These are phyloP conservation scores for Eucera pruinosa DNA, from an alignment of 2,888 invertebrate species.

Conservation along the genomic window DNA sequence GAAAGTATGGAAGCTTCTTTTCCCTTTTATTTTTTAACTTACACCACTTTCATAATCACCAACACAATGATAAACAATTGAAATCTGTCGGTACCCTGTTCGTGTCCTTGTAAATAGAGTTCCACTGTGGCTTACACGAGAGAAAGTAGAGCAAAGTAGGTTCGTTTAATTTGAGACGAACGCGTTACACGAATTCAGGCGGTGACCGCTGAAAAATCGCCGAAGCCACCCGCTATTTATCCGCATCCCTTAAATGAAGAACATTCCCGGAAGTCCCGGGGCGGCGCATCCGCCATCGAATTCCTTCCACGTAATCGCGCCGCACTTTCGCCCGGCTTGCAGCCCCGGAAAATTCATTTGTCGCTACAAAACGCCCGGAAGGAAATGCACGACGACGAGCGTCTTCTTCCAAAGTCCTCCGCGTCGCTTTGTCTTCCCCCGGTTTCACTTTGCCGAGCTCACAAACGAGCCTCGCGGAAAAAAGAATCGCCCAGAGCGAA, in stretches of 20 bases:
- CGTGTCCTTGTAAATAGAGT: no score
- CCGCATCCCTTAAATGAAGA: slow-evolving; percentile 36
- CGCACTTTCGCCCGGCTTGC: slow-evolving; percentile 20
- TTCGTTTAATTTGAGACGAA: neutral
- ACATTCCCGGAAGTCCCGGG: neutral
- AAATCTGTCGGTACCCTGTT: no score
- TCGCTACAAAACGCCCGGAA: slow-evolving; percentile 36
- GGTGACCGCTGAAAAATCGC: neutral
- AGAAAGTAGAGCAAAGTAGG: neutral
- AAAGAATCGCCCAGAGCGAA: neutral
- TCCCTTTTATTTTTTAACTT: no score
- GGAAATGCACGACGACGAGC: slow-evolving; percentile 26
- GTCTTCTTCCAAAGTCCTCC: neutral
- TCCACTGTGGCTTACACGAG: no score
- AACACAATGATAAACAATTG: no score
- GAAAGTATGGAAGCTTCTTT: no score
- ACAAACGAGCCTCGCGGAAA: slow-evolving; percentile 17
- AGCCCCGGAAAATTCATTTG: slow-evolving; percentile 51
- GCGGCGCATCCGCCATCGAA: slow-evolving; percentile 1
- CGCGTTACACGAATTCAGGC: neutral
- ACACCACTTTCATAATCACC: no score
- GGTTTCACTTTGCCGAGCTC: neutral
- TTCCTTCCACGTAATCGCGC: slow-evolving; percentile 30
- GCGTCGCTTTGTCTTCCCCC: slow-evolving; percentile 6
- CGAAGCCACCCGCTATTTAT: slow-evolving; percentile 7